These are phyloP conservation scores for Lynx canadensis DNA, from an alignment of 2,113 vertebrate species.

Conservation along the genomic window DNA sequence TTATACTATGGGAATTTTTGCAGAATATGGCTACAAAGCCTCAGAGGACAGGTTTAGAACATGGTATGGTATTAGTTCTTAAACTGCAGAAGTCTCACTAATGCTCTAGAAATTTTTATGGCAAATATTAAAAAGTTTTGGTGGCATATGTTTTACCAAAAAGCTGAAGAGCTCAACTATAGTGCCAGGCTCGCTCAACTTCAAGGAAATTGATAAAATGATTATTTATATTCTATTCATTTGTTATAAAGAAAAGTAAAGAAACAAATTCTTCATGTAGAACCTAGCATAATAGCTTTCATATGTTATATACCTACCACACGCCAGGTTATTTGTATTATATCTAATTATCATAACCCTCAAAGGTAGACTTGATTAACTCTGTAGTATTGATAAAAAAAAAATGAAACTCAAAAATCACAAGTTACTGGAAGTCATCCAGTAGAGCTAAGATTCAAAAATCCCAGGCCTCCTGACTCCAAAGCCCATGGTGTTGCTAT, in stretches of 20 bases:
- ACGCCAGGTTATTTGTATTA: background rate
- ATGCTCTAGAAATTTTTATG: conserved; percentile 4
- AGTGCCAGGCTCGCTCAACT: background rate
- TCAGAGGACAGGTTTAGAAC: background rate
- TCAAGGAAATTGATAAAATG: conserved; percentile 31
- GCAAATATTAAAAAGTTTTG: conserved; percentile 3
- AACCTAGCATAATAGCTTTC: background rate
- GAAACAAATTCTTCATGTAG: background rate
- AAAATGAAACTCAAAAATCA: background rate
- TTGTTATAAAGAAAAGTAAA: conserved; percentile 26
- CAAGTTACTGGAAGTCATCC: conserved; percentile 28
- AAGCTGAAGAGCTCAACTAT: conserved; percentile 3
- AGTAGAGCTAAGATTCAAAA: conserved; percentile 8
- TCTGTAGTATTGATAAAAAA: background rate
- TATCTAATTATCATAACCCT: background rate
- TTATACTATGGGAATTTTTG: background rate
- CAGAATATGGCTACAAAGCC: background rate
- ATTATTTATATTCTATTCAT: background rate
- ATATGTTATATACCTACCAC: background rate
- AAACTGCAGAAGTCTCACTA: conserved; percentile 7
- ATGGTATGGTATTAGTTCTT: background rate
- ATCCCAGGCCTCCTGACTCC: background rate
- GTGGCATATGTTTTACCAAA: background rate
- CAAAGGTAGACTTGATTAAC: conserved; percentile 34
- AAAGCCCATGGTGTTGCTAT: background rate